Percentiles rank a stretch among this genome's conserved stretches.
Conservation (phyloP, 1,140 invertebrate species). For the Pteromalus puparum region DNA sequence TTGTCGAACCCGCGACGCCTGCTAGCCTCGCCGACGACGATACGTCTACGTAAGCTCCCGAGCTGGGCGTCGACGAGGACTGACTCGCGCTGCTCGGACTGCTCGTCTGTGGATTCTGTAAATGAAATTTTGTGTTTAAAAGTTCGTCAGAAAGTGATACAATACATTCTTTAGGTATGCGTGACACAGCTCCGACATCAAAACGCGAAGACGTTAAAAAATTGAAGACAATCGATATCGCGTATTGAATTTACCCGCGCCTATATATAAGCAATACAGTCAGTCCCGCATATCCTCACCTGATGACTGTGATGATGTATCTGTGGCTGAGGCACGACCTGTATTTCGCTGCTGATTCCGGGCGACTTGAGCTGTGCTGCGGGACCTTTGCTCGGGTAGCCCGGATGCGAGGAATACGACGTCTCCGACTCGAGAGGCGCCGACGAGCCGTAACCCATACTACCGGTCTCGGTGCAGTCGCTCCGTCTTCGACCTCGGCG, state of each 20-base stretch:
- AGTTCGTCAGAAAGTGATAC: too few relatives aligned
- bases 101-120: background rate
- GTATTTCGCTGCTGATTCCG: background rate
- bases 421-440: constrained; percentile 51
- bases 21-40: constrained; percentile 17
- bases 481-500: constrained; percentile 22
- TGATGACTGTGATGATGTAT: constrained; percentile 11
- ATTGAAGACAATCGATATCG: too few relatives aligned
- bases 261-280: background rate
- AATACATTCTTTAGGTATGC: too few relatives aligned
- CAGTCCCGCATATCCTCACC: background rate
- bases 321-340: background rate
- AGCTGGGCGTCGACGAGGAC: constrained; percentile 44
- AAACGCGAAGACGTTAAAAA: too few relatives aligned
- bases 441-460: constrained; percentile 52
- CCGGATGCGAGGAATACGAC: constrained; percentile 56
- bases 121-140: too few relatives aligned
- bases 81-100: constrained; percentile 7
- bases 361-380: background rate
- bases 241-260: too few relatives aligned
- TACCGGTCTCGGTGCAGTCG: constrained; percentile 49
- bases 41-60: constrained; percentile 42
- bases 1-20: background rate
- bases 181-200: too few relatives aligned
- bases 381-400: constrained; percentile 43